Base-by-base conservation (phyloP, 2,888 invertebrate genomes). In the Xylota segnis region DNA sequence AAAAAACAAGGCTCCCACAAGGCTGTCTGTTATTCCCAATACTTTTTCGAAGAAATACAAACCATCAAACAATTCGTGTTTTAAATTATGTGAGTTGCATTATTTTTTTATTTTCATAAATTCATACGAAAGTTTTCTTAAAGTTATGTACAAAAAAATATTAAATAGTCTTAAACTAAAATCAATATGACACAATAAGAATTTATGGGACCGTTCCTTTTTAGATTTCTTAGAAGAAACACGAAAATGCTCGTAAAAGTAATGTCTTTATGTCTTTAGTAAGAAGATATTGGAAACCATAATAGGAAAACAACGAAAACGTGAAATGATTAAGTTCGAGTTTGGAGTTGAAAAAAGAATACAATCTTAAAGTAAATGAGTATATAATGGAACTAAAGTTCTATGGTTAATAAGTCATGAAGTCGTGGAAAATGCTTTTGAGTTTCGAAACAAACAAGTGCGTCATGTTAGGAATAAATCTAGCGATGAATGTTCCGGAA, bases 391-490 rank as follows among this genome's bases (percentile, higher is more conserved):
- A 68, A 16, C 23, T 23, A 45, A 29, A n/a, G 12, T 16, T 59
- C 5, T 23, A 50, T 34, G 37, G 50, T 63, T 45, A 54, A 43
- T 45, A 58, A 9, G 9, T 50, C 23, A 40, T 47, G 43, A 61
- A n/a, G 27, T 27, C 2, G 34, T 43, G 14, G 10, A 45, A 43
- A 43, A 43, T 37, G 34, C 12, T 29, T 37, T n/a, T n/a, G n/a
- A 9, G 32, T 32, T 45, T 6, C 45, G 29, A 14, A 29, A 47
- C 6, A 16, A 45, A 68, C 3, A 47, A 16, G 27, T 47, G 65
- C 45, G 90, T 92, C 91, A 92, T 89, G 92, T 89, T 43, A 92
- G 88, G 89, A 92, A 92, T 72, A 92, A 87, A 66, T 92, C 91
- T 16, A 91, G 87, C 0, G 90, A 87, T 32, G 88, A 87, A 18